phyloP scores from a whole-genome alignment of 2,113 vertebrate genomes.

The Empidonax traillii region DNA sequence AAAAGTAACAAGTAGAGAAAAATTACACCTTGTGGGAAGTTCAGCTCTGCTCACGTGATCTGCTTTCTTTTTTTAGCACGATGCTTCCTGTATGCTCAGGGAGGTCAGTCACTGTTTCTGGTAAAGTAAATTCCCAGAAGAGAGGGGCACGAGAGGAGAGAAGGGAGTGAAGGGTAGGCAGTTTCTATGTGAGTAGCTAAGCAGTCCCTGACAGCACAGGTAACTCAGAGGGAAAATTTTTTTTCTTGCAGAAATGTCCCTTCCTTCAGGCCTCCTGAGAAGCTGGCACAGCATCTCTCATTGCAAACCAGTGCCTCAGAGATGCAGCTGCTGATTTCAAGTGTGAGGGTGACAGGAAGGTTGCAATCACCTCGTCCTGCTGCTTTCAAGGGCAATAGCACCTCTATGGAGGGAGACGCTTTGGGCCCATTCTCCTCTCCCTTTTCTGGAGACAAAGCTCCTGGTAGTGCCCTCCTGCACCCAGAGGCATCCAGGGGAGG shows the following conservation, averaged over 20 bases:
- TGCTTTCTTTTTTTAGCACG: not conserved
- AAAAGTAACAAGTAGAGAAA: not conserved
- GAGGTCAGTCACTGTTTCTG: not conserved
- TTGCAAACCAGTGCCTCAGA: accelerated
- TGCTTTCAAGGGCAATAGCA: not conserved
- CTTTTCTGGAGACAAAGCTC: not conserved
- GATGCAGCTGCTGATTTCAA: not conserved
- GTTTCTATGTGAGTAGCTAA: not conserved
- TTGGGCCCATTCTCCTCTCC: not conserved
- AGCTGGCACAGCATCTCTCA: not conserved
- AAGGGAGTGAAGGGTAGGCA: not conserved
- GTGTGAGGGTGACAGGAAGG: not conserved
- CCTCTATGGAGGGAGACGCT: accelerated
- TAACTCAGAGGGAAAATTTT: not conserved
- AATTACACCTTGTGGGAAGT: conserved; percentile 15
- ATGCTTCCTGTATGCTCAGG: not conserved
- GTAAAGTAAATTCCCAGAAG: not conserved
- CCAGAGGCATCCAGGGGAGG: not conserved
- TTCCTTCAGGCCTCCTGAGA: not conserved
- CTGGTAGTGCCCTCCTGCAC: not conserved
- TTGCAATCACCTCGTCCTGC: not conserved
- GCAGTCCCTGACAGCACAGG: not conserved
- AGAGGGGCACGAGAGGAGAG: not conserved
- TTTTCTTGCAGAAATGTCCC: not conserved
- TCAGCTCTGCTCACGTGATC: not conserved